Evolutionary conservation across 1,140 invertebrate species (phyloP).

Genomic region (Camponotus floridanus): DNA sequence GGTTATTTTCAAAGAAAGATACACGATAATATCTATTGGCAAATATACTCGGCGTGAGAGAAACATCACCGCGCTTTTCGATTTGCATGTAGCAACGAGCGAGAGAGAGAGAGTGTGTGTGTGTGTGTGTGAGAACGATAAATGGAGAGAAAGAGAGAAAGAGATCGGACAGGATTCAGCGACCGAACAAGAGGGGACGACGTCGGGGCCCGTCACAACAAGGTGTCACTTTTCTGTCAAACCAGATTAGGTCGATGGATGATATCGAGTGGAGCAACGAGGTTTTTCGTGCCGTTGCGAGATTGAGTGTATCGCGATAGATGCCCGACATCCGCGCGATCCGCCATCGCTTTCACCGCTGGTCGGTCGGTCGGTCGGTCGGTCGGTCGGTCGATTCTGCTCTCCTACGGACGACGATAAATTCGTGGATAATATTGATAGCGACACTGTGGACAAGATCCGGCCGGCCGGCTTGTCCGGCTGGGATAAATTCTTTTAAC

Average conservation of each 20-base stretch:
- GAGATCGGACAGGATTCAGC: slow-evolving; percentile 69
- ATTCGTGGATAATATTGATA: slow-evolving; percentile 62
- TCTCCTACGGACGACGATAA: slow-evolving; percentile 57
- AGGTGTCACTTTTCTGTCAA: slow-evolving; percentile 79
- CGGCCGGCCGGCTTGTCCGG: slow-evolving; percentile 16
- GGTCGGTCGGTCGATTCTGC: background rate
- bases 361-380: background rate
- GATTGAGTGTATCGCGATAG: slow-evolving; percentile 36
- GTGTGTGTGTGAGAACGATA: too few relatives aligned
- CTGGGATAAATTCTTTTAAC: slow-evolving; percentile 55
- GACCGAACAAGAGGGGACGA: slow-evolving; percentile 56
- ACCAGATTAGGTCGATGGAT: slow-evolving; percentile 78
- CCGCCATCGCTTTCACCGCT: slow-evolving; percentile 56
- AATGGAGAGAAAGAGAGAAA: slow-evolving; percentile 21
- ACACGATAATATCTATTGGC: background rate
- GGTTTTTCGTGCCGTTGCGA: slow-evolving; percentile 64
- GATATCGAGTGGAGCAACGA: slow-evolving; percentile 58
- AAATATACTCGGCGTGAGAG: background rate
- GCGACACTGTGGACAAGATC: slow-evolving; percentile 59
- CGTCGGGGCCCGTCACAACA: slow-evolving; percentile 78
- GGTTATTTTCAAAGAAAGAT: background rate
- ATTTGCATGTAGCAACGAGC: slow-evolving; percentile 65
- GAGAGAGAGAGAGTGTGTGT: too few relatives aligned
- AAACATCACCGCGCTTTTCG: slow-evolving; percentile 24
- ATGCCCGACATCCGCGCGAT: slow-evolving; percentile 38